Evolutionary conservation across 1,140 invertebrate species (phyloP), one percentile per base, ranked within the genome.

Genomic region (Cydia fagiglandana): DNA sequence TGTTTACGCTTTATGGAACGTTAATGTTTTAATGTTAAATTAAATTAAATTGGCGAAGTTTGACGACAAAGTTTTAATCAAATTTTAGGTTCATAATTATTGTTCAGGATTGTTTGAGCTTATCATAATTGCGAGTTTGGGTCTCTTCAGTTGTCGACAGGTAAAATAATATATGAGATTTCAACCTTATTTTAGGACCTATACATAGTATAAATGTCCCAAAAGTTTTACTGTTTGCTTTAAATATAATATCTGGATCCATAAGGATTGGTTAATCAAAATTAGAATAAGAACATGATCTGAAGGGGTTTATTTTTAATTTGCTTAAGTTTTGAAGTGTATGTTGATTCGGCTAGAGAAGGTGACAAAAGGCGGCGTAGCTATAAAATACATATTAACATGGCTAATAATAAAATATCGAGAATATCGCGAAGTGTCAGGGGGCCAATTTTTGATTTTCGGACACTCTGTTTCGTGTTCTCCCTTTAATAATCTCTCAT

Each of bases 91-190:
- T 41, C 20, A 70, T 66, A 66, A 45, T 41, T 70, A 70, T 41
- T 41, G 66, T 70, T 70, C 17, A 30, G 66, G 66, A 70, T 70
- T 70, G 45, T 70, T 70, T 70, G 15, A 70, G 28, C 64, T 68
- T 70, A 70, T 70, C 38, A 68, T 68, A 24, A 24, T 68, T 68
- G 30, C 15, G 64, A 45, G 66, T 9, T 38, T 15, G 30, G 15
- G 13, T 15, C 30, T 34, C 30, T 68, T 68, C 30, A 68, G 64
- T 2, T 7, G 38, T 41, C 30, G 15, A 2, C 30, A 17, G 30
- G 66, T 70, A 38, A 13, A 50, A 50, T 50, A 41, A 15, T 56
- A n/a, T 56, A 17, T 20, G 53, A 17, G 53, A 56, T 7, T 6
- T n/a, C 7, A 4, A 56, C 38, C n/a, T 56, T 1, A 56, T 7